Conservation (phyloP, 2,888 invertebrate genomes). For the Zygogramma bicolorata region DNA sequence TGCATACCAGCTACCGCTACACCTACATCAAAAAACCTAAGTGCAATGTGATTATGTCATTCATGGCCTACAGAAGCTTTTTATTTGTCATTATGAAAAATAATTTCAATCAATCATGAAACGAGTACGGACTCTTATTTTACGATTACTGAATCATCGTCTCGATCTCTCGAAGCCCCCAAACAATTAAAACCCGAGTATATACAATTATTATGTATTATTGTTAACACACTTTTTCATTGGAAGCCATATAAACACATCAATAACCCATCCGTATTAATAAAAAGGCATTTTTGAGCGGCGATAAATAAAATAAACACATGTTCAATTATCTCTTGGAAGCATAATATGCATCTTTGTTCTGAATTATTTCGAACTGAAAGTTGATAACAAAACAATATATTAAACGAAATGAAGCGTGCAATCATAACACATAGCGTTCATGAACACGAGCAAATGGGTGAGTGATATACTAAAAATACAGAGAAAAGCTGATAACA, state of each 20-base stretch:
- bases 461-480: neutral
- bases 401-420: constrained; percentile 17
- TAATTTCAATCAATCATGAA: neutral
- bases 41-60: too few species aligned
- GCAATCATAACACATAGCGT: neutral
- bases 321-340: constrained; percentile 37
- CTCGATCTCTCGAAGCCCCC: neutral
- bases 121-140: neutral
- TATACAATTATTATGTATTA: constrained; percentile 6
- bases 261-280: constrained; percentile 24
- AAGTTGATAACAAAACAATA: neutral
- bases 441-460: neutral
- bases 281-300: constrained; percentile 20
- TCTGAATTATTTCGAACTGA: neutral
- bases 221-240: constrained; percentile 20
- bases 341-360: constrained; percentile 37
- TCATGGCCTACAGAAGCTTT: too few species aligned
- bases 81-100: too few species aligned
- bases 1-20: too few species aligned
- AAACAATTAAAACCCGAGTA: neutral
- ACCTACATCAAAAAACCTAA: too few species aligned
- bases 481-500: neutral
- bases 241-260: constrained; percentile 24
- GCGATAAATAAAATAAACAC: constrained; percentile 30
- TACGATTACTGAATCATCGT: neutral